Evolutionary conservation across 2,888 invertebrate genomes (phyloP), one percentile per base, ranked within the genome.

Genomic region (Craniophora ligustri): DNA sequence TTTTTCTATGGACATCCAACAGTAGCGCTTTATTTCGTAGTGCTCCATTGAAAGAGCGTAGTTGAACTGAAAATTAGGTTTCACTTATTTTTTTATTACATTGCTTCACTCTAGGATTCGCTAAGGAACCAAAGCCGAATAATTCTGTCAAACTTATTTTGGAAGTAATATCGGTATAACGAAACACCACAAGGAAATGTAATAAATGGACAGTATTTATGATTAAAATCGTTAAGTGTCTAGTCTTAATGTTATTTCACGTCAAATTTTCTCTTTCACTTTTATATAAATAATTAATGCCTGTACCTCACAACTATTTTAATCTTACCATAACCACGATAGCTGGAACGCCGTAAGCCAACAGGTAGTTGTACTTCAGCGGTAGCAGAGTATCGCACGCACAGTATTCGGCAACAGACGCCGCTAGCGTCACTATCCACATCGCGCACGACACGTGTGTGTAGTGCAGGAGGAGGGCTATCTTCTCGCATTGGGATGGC

Each of bases 1-100:
- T 75, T 95, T 95, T 82, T 96, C 96, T 35, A 96, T 95, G 0
- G 96, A 96, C 94, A 96, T 95, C 95, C 96, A 97, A 80, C 96
- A 97, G 79, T 96, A 96, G 72, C 95, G 94, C 68, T 95, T 95
- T 23, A 95, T 95, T 88, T 97, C 96, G 78, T 96, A 96, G 62
- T 96, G 96, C 67, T 95, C 94, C 75, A 96, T 95, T 21, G 96
- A 95, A n/a, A 95, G 88, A 5, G 95, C 93, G 76, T 95, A 96
- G 61, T 96, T 95, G 64, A 95, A 93, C 95, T 95, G 81, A 59
- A 91, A 89, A 15, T 8, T 19, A 38, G 7, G 5, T 3, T 3
- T n/a, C n/a, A n/a, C 26, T n/a, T 26, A n/a, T n/a, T n/a, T n/a
- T n/a, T n/a, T n/a, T n/a, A n/a, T n/a, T n/a, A n/a, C n/a, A n/a